phyloP scores from a whole-genome alignment of 2,888 invertebrate species.

The Alsophila aescularia region DNA sequence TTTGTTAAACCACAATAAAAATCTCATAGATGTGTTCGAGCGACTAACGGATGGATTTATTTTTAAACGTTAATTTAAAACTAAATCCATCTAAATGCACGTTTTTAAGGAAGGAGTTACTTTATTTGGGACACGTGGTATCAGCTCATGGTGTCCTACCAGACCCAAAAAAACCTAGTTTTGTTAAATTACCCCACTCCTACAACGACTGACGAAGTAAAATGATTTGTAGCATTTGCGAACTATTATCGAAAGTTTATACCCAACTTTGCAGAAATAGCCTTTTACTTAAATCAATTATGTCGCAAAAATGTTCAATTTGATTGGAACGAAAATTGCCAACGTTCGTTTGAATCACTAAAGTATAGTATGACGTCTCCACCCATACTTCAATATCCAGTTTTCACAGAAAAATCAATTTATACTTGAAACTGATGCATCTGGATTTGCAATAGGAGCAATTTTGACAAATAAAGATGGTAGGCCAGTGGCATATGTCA shows the following conservation, averaged over 20 bases:
- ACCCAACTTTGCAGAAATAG: conserved; percentile 12
- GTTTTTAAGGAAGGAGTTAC: not conserved
- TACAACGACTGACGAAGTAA: not conserved
- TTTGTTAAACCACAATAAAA: conserved; percentile 10
- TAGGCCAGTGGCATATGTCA: not conserved
- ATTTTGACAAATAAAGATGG: conserved; percentile 6
- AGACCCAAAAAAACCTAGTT: not conserved
- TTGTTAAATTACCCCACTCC: not conserved
- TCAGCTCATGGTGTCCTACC: not conserved
- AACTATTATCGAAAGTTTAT: conserved; percentile 30
- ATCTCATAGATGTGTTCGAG: conserved; percentile 13
- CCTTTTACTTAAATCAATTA: conserved; percentile 13
- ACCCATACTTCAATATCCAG: conserved; percentile 54
- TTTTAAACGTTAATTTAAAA: conserved; percentile 19
- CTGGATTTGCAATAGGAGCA: conserved; percentile 3
- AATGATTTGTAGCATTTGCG: too few relatives aligned
- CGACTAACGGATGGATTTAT: too few relatives aligned
- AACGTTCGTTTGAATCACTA: conserved; percentile 28
- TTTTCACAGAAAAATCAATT: conserved; percentile 43
- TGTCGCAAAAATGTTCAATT: conserved; percentile 15
- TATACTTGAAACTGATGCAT: conserved; percentile 16
- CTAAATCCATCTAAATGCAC: conserved; percentile 6
- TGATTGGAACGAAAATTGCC: not conserved
- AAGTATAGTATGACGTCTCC: conserved; percentile 42
- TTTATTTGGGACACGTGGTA: conserved; percentile 2